Conservation (phyloP, 2,113 vertebrate genomes). For the Tringa solitaria region DNA sequence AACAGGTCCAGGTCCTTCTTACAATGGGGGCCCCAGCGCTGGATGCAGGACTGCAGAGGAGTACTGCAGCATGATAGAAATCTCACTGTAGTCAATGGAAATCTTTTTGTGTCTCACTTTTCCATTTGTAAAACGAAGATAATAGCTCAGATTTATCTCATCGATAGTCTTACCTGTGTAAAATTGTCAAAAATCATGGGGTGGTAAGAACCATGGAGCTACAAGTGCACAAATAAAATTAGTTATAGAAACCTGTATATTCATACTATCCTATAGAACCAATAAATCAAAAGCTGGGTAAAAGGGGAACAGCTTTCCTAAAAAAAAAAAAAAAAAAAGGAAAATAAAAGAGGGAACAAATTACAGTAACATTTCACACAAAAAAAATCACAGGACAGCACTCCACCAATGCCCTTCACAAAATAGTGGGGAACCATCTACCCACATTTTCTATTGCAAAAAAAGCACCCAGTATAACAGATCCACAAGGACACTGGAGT, state of each 20-base stretch:
- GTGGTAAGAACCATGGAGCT: background rate
- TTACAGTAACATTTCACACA: background rate
- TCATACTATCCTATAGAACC: background rate
- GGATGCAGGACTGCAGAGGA: background rate
- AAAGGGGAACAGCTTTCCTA: background rate
- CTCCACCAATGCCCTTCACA: background rate
- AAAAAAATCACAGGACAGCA: background rate
- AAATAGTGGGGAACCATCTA: background rate
- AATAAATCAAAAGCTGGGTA: background rate
- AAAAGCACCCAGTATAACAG: background rate
- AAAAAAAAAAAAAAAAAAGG: too few species aligned
- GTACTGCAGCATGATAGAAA: background rate
- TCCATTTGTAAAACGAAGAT: background rate
- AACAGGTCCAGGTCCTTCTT: background rate
- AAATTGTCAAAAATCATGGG: background rate
- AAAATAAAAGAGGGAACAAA: background rate
- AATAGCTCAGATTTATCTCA: background rate
- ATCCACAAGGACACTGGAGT: constrained; percentile 32
- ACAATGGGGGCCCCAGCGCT: background rate
- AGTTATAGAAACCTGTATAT: background rate
- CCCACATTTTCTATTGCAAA: background rate
- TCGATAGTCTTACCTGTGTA: background rate
- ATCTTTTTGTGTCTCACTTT: background rate
- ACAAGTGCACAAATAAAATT: background rate
- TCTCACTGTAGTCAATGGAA: background rate